Evolutionary conservation across 1,140 invertebrate genomes (phyloP).

Genomic region (Papilio glaucus): DNA sequence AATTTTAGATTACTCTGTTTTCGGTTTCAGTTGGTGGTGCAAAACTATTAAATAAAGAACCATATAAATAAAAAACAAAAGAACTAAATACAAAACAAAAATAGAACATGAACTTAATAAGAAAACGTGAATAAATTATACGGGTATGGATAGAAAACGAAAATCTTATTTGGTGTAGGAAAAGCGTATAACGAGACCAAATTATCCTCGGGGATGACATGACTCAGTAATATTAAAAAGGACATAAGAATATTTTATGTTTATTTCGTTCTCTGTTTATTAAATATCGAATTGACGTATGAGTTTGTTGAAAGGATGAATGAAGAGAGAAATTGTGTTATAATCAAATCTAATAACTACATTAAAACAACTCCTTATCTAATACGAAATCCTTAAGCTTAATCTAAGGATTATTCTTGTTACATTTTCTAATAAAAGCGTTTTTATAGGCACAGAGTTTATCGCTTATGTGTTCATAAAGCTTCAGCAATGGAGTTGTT

Average conservation of each 20-base stretch:
- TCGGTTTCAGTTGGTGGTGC: no score
- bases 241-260: not conserved
- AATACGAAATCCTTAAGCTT: not conserved
- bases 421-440: constrained; percentile 11
- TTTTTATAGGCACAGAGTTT: constrained; percentile 7
- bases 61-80: not conserved
- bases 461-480: constrained; percentile 11
- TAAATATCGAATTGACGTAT: no score
- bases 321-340: no score
- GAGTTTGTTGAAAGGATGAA: no score
- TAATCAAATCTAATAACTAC: no score
- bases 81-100: not conserved
- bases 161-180: constrained; percentile 1
- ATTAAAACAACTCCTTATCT: not conserved
- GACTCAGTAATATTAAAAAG: constrained; percentile 11
- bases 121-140: constrained; percentile 13
- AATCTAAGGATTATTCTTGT: not conserved
- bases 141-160: constrained; percentile 1
- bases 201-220: constrained; percentile 17
- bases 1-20: no score
- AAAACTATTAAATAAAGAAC: no score
- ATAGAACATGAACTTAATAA: constrained; percentile 6
- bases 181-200: constrained; percentile 11
- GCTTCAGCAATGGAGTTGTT: constrained; percentile 2
- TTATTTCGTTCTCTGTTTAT: not conserved